These are phyloP conservation scores for Dascillus cervinus DNA, from an alignment of 2,888 invertebrate genomes.

Conservation along the genomic window DNA sequence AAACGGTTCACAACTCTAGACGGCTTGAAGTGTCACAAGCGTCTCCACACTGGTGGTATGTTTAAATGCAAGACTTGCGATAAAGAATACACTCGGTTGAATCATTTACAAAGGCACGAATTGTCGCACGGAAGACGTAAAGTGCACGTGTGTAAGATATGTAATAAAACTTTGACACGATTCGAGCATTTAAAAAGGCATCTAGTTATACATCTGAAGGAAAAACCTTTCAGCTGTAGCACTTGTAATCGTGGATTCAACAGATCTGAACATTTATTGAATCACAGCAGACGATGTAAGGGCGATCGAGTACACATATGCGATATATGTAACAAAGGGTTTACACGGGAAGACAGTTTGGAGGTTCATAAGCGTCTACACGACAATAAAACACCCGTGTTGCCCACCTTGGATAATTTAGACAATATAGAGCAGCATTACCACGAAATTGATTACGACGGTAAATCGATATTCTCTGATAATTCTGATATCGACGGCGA, in stretches of 20 bases:
- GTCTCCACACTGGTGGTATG: conserved; percentile 34
- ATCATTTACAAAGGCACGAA: conserved; percentile 39
- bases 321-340: conserved; percentile 43
- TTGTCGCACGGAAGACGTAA: conserved; percentile 34
- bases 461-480: conserved; percentile 20
- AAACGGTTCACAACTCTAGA: conserved; percentile 39
- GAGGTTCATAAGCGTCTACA: conserved; percentile 38
- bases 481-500: conserved; percentile 20
- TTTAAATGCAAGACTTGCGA: conserved; percentile 40
- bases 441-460: conserved; percentile 31
- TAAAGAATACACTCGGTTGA: conserved; percentile 36
- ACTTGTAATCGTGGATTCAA: conserved; percentile 41
- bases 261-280: conserved; percentile 36
- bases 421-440: conserved; percentile 41
- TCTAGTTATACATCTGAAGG: conserved; percentile 38
- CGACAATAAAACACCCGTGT: conserved; percentile 31
- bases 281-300: conserved; percentile 37
- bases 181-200: conserved; percentile 40
- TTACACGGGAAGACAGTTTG: conserved; percentile 39
- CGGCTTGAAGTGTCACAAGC: conserved; percentile 34
- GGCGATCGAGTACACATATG: conserved; percentile 42
- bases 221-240: conserved; percentile 38
- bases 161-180: conserved; percentile 38
- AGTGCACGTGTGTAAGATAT: conserved; percentile 40
- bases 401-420: conserved; percentile 39